phyloP scores from a whole-genome alignment of 2,113 vertebrate species.

The Rattus rattus region DNA sequence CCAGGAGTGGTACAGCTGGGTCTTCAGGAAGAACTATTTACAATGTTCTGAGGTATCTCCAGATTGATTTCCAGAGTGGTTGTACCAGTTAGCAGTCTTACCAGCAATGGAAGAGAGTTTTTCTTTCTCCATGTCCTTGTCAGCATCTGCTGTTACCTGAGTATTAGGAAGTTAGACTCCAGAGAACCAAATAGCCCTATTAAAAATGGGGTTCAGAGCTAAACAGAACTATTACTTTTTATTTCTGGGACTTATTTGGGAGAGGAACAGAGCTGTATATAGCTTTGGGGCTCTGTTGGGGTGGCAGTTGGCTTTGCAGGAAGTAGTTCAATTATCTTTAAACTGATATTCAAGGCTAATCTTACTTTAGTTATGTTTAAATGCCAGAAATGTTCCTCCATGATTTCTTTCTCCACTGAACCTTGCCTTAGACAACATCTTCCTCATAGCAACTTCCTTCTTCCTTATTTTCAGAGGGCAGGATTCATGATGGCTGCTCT shows the following conservation, averaged over 20 bases:
- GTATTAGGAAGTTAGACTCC: no score
- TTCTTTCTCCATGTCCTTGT: no score
- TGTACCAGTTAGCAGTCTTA: no score
- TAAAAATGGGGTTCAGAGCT: no score
- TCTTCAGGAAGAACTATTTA: no score
- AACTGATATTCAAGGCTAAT: background rate
- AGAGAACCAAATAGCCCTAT: no score
- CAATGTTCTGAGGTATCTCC: no score
- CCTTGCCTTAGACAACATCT: background rate
- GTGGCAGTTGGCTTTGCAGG: conserved; percentile 26
- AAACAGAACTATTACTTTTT: background rate
- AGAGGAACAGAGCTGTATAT: background rate
- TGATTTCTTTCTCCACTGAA: background rate
- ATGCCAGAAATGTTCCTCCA: conserved; percentile 12
- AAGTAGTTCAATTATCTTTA: background rate
- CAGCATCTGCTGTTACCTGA: no score
- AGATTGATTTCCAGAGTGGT: no score
- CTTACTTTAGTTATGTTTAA: background rate
- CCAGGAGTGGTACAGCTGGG: no score
- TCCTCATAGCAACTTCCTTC: background rate
- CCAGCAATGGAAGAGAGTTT: no score
- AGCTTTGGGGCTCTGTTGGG: background rate
- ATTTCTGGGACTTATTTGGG: conserved; percentile 10
- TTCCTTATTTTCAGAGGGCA: conserved; percentile 36
- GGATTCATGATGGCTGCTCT: background rate